A percentile compares a stretch with the other conserved stretches of the same genome.
These are phyloP conservation scores for Hipposideros larvatus DNA, from an alignment of 2,797 vertebrate genomes.

Conservation along the genomic window DNA sequence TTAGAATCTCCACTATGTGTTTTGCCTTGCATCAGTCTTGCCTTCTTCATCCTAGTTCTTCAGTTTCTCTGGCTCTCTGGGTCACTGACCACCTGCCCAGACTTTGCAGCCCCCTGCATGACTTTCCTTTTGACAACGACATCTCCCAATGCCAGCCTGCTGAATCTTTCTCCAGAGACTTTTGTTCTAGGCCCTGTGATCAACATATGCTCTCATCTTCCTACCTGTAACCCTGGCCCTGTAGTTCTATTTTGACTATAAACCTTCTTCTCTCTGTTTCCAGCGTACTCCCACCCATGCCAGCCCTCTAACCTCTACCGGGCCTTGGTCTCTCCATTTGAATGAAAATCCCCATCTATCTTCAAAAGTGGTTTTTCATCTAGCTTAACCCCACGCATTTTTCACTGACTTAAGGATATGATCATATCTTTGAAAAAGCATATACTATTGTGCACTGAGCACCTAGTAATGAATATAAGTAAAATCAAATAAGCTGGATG, in stretches of 20 bases:
- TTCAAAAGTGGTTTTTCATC: conserved; percentile 39
- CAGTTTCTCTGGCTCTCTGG: not conserved
- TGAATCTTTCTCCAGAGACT: conserved; percentile 13
- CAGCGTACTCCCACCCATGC: not conserved
- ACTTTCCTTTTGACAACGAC: not conserved
- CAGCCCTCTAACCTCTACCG: not conserved
- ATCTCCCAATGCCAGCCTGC: not conserved
- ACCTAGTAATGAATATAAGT: conserved; percentile 19
- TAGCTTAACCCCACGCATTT: not conserved
- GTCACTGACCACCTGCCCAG: not conserved
- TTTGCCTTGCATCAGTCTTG: not conserved
- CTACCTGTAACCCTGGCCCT: not conserved
- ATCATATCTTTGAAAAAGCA: conserved; percentile 36
- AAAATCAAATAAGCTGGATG: conserved; percentile 46
- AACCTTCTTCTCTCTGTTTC: not conserved
- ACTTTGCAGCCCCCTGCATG: not conserved
- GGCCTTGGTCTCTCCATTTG: not conserved
- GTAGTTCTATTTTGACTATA: not conserved
- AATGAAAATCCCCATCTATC: not conserved
- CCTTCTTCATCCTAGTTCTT: not conserved
- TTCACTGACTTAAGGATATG: not conserved
- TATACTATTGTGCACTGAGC: not conserved
- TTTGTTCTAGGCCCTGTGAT: not conserved
- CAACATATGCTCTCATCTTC: not conserved
- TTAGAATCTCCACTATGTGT: not conserved